Percentiles rank a stretch among this genome's conserved stretches.
Evolutionary conservation across 2,797 vertebrate species (phyloP).

Genomic region (Rhadinocentrus ornatus): DNA sequence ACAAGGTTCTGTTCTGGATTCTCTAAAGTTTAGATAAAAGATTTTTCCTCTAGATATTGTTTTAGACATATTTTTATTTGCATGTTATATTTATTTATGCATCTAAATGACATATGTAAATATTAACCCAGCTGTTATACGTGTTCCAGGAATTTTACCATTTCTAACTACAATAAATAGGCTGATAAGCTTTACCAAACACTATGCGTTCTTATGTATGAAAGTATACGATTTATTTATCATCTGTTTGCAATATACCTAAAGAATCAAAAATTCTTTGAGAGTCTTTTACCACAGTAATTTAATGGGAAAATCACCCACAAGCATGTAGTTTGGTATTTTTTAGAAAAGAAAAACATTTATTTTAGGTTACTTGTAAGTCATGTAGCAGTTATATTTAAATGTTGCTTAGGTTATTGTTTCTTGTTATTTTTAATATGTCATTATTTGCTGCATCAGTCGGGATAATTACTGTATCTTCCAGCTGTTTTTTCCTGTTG

Average conservation of each 20-base stretch:
- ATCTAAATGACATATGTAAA: background rate
- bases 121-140: background rate
- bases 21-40: background rate
- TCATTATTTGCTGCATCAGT: background rate
- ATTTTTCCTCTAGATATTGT: background rate
- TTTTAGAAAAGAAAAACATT: background rate
- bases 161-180: too few relatives aligned
- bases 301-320: background rate
- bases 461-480: background rate
- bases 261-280: slow-evolving; percentile 10
- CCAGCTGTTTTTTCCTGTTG: slow-evolving; percentile 15
- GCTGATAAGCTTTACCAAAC: background rate
- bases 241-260: slow-evolving; percentile 4
- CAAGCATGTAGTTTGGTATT: slow-evolving; percentile 8
- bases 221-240: background rate
- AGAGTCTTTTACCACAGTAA: background rate
- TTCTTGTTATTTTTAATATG: background rate
- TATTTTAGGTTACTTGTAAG: background rate
- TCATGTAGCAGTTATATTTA: background rate
- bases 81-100: too few relatives aligned
- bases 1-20: slow-evolving; percentile 6
- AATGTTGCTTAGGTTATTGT: background rate
- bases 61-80: background rate
- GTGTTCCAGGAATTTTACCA: too few relatives aligned
- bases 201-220: background rate